phyloP scores from a whole-genome alignment of 2,113 vertebrate species.

The Notothenia rossii region DNA sequence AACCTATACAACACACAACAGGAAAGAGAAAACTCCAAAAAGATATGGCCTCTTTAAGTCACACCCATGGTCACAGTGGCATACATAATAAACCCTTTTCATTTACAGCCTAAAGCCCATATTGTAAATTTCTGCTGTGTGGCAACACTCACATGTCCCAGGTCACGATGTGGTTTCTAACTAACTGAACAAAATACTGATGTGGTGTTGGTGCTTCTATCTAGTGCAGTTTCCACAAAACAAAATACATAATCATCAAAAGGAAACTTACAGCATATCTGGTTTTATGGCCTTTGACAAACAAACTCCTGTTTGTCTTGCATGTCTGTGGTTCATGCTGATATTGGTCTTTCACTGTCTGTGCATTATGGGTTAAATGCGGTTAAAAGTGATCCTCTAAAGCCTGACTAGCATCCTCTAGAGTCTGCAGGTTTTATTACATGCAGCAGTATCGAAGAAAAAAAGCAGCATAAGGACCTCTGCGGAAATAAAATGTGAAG shows the following conservation, averaged over 20 bases:
- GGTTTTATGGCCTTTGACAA: background rate
- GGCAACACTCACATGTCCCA: too few species aligned
- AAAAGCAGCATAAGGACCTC: background rate
- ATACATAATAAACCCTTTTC: too few species aligned
- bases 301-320: background rate
- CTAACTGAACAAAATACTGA: background rate
- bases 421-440: background rate
- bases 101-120: too few species aligned
- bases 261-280: background rate
- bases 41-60: too few species aligned
- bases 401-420: conserved; percentile 1
- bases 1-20: too few species aligned
- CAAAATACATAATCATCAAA: background rate
- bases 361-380: too few species aligned
- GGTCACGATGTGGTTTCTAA: background rate
- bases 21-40: too few species aligned
- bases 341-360: background rate
- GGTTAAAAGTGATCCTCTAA: background rate
- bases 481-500: too few species aligned
- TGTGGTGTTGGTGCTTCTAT: background rate
- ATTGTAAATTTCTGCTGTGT: too few species aligned
- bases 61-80: too few species aligned
- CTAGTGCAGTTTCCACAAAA: background rate
- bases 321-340: background rate
- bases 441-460: too few species aligned